phyloP scores from a whole-genome alignment of 2,113 vertebrate species.

The Halichoeres trimaculatus region DNA sequence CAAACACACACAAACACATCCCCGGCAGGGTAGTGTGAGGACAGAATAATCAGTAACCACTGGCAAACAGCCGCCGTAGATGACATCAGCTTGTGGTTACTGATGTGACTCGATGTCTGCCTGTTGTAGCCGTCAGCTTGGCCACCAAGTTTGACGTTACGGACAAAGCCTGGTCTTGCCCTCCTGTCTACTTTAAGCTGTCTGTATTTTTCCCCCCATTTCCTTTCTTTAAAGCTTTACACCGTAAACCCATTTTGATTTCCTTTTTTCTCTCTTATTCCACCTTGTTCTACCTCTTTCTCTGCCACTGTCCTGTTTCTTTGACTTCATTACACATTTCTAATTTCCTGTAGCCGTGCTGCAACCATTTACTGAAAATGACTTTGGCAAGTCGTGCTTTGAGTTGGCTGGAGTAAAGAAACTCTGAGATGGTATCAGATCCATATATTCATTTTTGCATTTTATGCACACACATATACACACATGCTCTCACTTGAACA shows the following conservation, averaged over 20 bases:
- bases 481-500: not conserved
- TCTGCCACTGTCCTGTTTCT: constrained; percentile 24
- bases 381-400: constrained; percentile 68
- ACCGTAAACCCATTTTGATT: constrained; percentile 11
- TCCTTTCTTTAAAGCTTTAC: constrained; percentile 25
- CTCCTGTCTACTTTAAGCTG: constrained; percentile 39
- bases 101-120: constrained; percentile 52
- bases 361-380: constrained; percentile 69
- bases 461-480: not conserved
- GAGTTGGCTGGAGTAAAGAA: constrained; percentile 48
- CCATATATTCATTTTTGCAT: constrained; percentile 53
- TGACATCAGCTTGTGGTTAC: constrained; percentile 68
- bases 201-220: constrained; percentile 8
- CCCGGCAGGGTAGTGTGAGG: constrained; percentile 45
- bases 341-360: constrained; percentile 72
- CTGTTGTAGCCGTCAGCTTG: constrained; percentile 18
- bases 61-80: constrained; percentile 48
- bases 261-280: not conserved
- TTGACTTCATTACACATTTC: constrained; percentile 68
- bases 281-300: not conserved
- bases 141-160: constrained; percentile 70
- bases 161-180: constrained; percentile 74
- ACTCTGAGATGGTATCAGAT: constrained; percentile 54
- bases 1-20: constrained; percentile 24
- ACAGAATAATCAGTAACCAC: constrained; percentile 48